phyloP scores from a whole-genome alignment of 2,113 vertebrate genomes.

The Cariama cristata region DNA sequence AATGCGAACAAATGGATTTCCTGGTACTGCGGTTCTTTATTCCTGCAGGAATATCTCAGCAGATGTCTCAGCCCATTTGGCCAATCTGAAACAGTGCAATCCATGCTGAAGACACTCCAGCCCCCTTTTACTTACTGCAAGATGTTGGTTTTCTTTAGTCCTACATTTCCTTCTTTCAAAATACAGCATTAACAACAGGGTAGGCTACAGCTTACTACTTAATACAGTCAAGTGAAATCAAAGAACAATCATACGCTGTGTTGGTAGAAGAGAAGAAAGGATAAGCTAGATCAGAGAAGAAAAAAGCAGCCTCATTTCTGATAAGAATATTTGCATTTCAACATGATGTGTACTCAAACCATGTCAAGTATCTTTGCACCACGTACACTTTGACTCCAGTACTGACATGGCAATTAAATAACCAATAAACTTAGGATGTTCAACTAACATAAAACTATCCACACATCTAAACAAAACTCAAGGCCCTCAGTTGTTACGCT shows the following conservation, averaged over 20 bases:
- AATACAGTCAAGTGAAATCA: neutral
- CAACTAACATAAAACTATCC: neutral
- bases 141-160: neutral
- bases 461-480: neutral
- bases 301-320: neutral
- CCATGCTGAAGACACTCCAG: rapidly evolving
- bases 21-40: neutral
- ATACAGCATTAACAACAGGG: neutral
- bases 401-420: neutral
- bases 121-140: neutral
- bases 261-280: neutral
- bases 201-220: neutral
- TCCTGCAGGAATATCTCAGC: neutral
- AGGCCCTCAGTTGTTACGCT: neutral
- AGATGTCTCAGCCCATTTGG: neutral
- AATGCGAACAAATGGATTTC: slow-evolving; percentile 19
- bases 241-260: neutral
- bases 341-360: neutral
- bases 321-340: neutral
- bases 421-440: neutral
- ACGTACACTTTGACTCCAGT: neutral
- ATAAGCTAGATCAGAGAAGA: neutral
- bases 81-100: neutral
- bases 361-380: neutral
- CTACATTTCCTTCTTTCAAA: neutral